Evolutionary conservation across 2,797 vertebrate genomes (phyloP).

Genomic region (Myotis findleyi): DNA sequence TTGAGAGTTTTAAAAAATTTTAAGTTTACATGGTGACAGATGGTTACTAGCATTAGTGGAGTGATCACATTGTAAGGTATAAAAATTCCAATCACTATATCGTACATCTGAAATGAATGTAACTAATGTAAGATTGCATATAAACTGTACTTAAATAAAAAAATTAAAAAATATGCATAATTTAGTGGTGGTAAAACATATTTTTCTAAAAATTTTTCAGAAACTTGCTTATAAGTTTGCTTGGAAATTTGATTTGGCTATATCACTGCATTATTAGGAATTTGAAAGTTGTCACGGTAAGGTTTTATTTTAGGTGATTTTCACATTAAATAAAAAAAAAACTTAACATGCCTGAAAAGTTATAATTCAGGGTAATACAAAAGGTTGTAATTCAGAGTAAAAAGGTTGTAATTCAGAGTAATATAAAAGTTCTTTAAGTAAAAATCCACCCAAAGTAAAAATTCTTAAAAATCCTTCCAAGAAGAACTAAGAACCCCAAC

Average conservation of each 20-base stretch:
- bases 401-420: background rate
- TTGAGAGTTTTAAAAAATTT: background rate
- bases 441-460: constrained; percentile 8
- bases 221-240: background rate
- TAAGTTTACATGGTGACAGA: background rate
- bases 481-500: background rate
- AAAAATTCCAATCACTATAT: background rate
- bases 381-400: constrained; percentile 2
- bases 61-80: background rate
- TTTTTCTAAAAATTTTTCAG: constrained; percentile 32
- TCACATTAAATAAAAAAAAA: background rate
- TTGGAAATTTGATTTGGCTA: constrained; percentile 26
- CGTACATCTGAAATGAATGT: background rate
- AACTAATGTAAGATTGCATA: background rate
- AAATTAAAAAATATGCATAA: background rate
- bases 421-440: background rate
- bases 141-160: background rate
- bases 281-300: background rate
- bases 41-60: background rate
- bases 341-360: constrained; percentile 2
- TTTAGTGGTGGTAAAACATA: constrained; percentile 21
- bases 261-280: background rate
- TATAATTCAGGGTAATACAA: no score
- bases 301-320: constrained; percentile 54
- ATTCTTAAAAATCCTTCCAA: background rate